Evolutionary conservation across 2,113 vertebrate species (phyloP).

Genomic region (Tonatia bakeri): DNA sequence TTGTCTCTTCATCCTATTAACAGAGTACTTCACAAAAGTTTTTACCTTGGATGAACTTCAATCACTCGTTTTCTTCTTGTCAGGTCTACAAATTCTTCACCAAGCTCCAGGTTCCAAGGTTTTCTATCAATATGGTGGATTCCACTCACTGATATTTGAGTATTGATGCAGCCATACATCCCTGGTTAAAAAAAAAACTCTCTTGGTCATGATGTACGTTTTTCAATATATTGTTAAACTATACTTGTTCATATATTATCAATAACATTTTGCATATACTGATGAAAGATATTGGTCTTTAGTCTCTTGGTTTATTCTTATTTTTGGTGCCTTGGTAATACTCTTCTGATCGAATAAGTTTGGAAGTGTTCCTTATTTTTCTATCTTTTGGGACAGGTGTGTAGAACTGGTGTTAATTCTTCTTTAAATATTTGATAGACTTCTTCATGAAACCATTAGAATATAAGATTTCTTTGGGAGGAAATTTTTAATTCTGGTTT

Average conservation of each 20-base stretch:
- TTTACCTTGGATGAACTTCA: neutral
- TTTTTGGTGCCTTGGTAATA: neutral
- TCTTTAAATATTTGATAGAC: neutral
- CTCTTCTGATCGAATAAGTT: neutral
- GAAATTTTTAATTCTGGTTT: neutral
- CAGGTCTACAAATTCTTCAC: neutral
- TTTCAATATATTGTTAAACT: neutral
- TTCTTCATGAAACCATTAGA: neutral
- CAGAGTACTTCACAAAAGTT: neutral
- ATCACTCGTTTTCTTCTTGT: neutral
- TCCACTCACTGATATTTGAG: neutral
- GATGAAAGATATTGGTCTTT: neutral
- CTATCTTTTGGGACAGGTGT: neutral
- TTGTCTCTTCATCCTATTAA: neutral
- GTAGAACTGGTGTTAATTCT: neutral
- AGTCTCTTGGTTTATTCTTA: neutral
- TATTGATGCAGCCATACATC: neutral
- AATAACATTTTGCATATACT: neutral
- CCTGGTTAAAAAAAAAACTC: neutral
- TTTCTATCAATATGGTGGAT: neutral
- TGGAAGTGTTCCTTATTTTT: neutral
- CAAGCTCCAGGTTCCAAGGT: neutral
- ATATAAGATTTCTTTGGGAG: neutral
- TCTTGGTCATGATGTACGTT: neutral
- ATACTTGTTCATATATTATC: neutral